phyloP scores from a whole-genome alignment of 2,888 invertebrate species.

The Villa cingulata region DNA sequence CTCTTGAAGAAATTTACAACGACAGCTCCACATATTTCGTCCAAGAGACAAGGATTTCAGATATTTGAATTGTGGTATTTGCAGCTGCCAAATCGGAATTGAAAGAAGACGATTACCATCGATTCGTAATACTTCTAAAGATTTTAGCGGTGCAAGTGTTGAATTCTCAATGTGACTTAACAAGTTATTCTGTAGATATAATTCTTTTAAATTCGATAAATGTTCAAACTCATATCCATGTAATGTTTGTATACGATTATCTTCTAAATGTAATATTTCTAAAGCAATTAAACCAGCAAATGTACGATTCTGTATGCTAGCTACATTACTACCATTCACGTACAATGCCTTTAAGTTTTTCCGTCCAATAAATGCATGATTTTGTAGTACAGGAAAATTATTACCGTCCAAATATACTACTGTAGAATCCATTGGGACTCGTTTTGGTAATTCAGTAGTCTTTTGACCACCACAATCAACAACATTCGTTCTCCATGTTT shows the following conservation, averaged over 20 bases:
- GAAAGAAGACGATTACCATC: conserved; percentile 73
- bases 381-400: conserved; percentile 67
- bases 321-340: conserved; percentile 74
- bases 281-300: conserved; percentile 78
- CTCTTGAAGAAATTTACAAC: conserved; percentile 78
- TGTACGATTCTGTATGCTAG: conserved; percentile 77
- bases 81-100: conserved; percentile 65
- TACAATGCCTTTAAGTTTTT: conserved; percentile 79
- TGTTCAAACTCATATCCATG: conserved; percentile 83
- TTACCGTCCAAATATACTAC: conserved; percentile 88
- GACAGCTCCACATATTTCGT: conserved; percentile 80
- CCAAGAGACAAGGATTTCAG: conserved; percentile 44
- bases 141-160: conserved; percentile 62
- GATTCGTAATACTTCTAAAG: conserved; percentile 66
- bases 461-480: conserved; percentile 78
- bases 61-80: conserved; percentile 28
- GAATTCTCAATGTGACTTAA: conserved; percentile 66
- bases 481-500: conserved; percentile 85
- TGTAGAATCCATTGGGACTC: conserved; percentile 91
- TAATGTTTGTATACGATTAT: conserved; percentile 64
- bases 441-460: conserved; percentile 63
- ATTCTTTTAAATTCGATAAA: conserved; percentile 60
- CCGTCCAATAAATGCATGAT: conserved; percentile 83
- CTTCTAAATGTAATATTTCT: conserved; percentile 69
- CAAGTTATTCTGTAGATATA: conserved; percentile 75